Conservation (phyloP, 2,888 invertebrate species). For the Panzeria rudis region DNA sequence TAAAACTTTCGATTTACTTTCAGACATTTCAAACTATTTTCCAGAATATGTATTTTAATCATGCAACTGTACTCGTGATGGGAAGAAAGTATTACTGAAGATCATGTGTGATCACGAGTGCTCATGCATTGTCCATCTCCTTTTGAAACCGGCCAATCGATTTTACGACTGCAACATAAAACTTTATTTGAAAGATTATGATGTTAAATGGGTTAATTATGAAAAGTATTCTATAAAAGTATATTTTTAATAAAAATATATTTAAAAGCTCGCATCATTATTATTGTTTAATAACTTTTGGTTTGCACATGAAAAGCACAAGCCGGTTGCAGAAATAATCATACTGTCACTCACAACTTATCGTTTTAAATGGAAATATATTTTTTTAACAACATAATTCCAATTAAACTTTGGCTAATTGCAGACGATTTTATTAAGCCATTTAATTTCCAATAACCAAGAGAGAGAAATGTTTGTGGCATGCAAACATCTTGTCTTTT, state of each 20-base stretch:
- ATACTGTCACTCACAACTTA: neutral
- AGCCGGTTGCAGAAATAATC: neutral
- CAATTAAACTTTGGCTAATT: conserved; percentile 33
- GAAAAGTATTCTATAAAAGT: neutral
- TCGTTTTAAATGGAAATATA: neutral
- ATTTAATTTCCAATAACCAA: neutral
- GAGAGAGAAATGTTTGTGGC: neutral
- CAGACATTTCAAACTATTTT: no score
- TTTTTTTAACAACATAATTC: conserved; percentile 33
- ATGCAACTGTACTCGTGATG: no score
- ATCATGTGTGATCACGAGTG: no score
- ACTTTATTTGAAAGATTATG: no score
- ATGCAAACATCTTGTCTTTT: no score
- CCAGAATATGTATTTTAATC: no score
- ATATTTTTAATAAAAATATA: neutral
- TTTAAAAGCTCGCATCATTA: neutral
- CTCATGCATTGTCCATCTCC: neutral
- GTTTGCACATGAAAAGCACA: no score
- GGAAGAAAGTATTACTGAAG: no score
- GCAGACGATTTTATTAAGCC: conserved; percentile 20
- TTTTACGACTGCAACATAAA: neutral
- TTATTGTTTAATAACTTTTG: neutral
- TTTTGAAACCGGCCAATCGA: neutral
- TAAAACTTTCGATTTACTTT: no score
- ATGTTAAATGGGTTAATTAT: conserved; percentile 24